Percentiles rank a stretch among this genome's conserved stretches.
Conservation (phyloP, 2,888 invertebrate species). For the Limnephilus rhombicus region DNA sequence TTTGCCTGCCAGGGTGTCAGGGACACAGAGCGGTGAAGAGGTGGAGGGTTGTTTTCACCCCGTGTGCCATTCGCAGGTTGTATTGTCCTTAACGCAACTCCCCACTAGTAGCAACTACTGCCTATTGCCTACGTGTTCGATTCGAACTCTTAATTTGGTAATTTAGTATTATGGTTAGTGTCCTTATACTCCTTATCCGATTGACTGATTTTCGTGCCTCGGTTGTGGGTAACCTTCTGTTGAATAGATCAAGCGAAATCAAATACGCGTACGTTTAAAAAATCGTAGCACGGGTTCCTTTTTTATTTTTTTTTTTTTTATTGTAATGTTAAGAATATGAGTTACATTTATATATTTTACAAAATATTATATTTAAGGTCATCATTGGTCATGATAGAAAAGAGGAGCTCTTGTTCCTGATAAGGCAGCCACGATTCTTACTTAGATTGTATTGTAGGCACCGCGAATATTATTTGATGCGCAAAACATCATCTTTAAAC, state of each 20-base stretch:
- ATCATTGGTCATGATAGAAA: too few species aligned
- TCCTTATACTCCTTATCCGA: constrained; percentile 44
- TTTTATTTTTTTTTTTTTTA: too few species aligned
- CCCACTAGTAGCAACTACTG: not conserved
- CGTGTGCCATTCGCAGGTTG: constrained; percentile 58
- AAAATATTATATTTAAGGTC: too few species aligned
- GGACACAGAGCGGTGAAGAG: constrained; percentile 40
- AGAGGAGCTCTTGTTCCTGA: too few species aligned
- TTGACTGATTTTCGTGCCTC: constrained; percentile 37
- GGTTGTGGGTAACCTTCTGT: not conserved
- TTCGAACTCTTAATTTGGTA: constrained; percentile 49
- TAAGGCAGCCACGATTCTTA: too few species aligned
- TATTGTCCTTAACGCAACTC: constrained; percentile 56
- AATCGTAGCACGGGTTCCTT: too few species aligned
- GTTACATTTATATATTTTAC: too few species aligned
- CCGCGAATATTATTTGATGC: too few species aligned
- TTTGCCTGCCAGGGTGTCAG: constrained; percentile 58
- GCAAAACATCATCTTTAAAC: too few species aligned
- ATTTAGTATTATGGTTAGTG: constrained; percentile 43
- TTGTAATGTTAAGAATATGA: too few species aligned
- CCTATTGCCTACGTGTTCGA: constrained; percentile 41
- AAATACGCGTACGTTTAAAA: not conserved
- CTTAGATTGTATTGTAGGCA: too few species aligned
- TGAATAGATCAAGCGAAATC: not conserved
- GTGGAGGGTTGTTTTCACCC: constrained; percentile 33